Evolutionary conservation across 2,797 vertebrate species (phyloP), one percentile per base, ranked within the genome.

Genomic region (Labroides dimidiatus): DNA sequence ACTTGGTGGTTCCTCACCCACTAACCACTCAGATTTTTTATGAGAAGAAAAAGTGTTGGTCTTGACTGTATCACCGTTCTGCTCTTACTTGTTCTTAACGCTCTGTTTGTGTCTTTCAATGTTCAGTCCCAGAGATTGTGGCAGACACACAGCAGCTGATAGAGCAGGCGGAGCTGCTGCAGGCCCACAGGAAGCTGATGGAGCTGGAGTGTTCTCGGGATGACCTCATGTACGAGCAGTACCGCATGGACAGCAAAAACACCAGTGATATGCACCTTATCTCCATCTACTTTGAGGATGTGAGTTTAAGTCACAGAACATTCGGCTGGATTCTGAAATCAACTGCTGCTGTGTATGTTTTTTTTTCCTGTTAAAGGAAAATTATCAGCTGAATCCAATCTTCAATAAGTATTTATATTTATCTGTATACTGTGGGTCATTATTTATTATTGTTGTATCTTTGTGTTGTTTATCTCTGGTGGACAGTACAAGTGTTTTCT

Each of bases 151-250:
- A 95, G 21, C 95, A 96, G 65, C 93, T 99, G 81, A 98, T 97
- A 0, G 97, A 99, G 60, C 94, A 95, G 71, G 96, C 93, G 0
- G 95, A 96, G 0, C 94, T 99, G 41, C 91, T 99, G 84, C 94
- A 96, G 84, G 97, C 98, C 1, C 97, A 99, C 88, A 93, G 96
- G 30, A 97, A 96, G 63, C 92, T 99, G 64, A 99, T 99, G 95
- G 98, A 99, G 84, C 93, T 99, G 57, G 98, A 99, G 87, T 96
- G 95, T 77, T 99, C 98, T 0, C 95, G 97, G 0, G 98, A 98
- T 2, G 96, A 98, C 84, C 95, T 99, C 53, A 96, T 99, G 96
- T 99, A 97, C 0, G 98, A 99, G 84, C 98, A 99, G 86, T 98
- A 96, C 78, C 96, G 98, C 1, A 96, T 97, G 95, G 97, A 99